Evolutionary conservation across 2,113 vertebrate species (phyloP).

Genomic region (Leptobrachium ailaonicum): DNA sequence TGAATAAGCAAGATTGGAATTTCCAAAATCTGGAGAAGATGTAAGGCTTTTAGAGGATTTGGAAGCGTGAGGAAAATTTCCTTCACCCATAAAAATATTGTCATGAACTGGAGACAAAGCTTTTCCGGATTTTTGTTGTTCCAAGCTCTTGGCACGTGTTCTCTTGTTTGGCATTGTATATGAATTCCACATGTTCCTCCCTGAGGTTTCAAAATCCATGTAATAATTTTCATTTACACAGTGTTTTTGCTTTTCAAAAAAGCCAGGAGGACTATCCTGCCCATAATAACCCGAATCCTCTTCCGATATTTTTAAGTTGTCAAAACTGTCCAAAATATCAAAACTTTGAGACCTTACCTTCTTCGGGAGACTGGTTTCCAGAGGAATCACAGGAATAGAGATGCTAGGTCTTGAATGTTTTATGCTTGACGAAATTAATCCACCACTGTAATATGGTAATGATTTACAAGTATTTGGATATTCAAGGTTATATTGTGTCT

Average conservation of each 20-base stretch:
- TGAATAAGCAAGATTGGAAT: slow-evolving; percentile 21
- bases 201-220: neutral
- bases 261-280: neutral
- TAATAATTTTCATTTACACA: slow-evolving; percentile 4
- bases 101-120: neutral
- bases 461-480: slow-evolving; percentile 38
- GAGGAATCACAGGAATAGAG: neutral
- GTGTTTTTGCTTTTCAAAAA: neutral
- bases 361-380: slow-evolving; percentile 12
- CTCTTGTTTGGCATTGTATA: slow-evolving; percentile 36
- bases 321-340: slow-evolving; percentile 13
- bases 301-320: neutral
- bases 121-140: neutral
- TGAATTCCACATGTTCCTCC: neutral
- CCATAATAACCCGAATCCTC: neutral
- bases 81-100: neutral
- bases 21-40: neutral
- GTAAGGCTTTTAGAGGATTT: neutral
- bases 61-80: neutral
- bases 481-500: slow-evolving; percentile 26
- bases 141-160: neutral
- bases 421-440: slow-evolving; percentile 31
- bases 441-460: slow-evolving; percentile 25
- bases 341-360: neutral
- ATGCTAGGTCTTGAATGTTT: neutral